Percentiles rank a stretch among this genome's conserved stretches.
These are phyloP conservation scores for Peromyscus maniculatus DNA, from an alignment of 2,113 vertebrate genomes.

Conservation along the genomic window DNA sequence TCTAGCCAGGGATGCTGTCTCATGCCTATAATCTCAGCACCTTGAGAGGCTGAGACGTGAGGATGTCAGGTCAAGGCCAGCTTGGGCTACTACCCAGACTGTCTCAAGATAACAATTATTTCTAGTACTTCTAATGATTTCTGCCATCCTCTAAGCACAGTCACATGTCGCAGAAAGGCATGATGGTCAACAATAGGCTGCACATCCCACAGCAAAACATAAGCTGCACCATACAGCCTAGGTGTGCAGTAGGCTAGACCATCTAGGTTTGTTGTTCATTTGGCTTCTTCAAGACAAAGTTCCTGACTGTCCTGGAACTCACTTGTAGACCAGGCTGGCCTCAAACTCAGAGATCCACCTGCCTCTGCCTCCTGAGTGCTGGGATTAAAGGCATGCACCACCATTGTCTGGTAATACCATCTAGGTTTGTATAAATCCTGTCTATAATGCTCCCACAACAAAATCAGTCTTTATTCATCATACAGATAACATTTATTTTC, in stretches of 20 bases:
- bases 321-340: no score
- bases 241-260: background rate
- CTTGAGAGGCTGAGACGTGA: background rate
- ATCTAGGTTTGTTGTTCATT: background rate
- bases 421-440: background rate
- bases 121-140: background rate
- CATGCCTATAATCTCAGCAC: background rate
- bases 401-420: background rate
- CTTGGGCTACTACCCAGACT: background rate
- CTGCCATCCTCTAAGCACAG: background rate
- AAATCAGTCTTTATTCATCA: background rate
- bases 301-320: no score
- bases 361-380: no score
- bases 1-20: background rate
- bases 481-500: background rate
- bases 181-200: background rate
- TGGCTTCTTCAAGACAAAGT: no score
- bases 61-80: no score
- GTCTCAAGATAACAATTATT: background rate
- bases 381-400: no score
- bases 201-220: background rate
- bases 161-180: background rate
- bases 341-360: no score
- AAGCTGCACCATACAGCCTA: background rate
- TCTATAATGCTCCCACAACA: background rate